Percentiles rank a stretch among this genome's conserved stretches.
phyloP scores from a whole-genome alignment of 2,113 vertebrate species.

The Camelus bactrianus region DNA sequence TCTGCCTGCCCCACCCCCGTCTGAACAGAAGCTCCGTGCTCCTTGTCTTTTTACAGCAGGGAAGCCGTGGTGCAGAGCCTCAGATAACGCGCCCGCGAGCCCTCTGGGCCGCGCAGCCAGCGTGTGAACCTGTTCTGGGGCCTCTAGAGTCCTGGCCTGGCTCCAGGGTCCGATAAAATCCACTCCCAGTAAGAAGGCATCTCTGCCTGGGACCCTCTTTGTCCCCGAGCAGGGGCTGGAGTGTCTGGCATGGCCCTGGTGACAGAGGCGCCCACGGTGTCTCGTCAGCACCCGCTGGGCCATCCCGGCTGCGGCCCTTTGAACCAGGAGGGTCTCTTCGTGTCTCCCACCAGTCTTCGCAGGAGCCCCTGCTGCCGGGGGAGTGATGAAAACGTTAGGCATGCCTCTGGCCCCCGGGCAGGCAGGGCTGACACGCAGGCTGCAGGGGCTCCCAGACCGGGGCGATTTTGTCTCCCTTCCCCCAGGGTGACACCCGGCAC shows the following conservation, averaged over 20 bases:
- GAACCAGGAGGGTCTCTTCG: conserved; percentile 67
- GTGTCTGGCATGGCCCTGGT: conserved; percentile 47
- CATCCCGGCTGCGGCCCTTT: conserved; percentile 30
- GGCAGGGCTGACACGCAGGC: not conserved
- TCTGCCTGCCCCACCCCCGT: not conserved
- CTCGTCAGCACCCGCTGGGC: not conserved
- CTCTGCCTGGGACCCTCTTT: not conserved
- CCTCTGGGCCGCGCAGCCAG: not conserved
- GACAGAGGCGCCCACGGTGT: accelerated
- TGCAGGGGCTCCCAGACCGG: not conserved
- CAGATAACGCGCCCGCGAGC: accelerated
- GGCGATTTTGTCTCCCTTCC: not conserved
- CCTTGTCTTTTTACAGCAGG: not conserved
- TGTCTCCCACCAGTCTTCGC: conserved; percentile 60
- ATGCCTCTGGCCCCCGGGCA: accelerated
- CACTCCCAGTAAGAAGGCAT: conserved; percentile 52
- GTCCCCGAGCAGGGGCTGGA: not conserved
- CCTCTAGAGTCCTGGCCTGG: not conserved
- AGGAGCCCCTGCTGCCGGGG: not conserved
- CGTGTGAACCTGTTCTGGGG: accelerated
- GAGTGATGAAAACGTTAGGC: not conserved
- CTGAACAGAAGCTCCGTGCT: not conserved
- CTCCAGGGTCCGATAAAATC: conserved; percentile 61
- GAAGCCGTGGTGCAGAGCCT: not conserved
- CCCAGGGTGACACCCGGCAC: too few species aligned